These are phyloP conservation scores for Zaprionus lachaisei DNA, from an alignment of 1,140 invertebrate genomes.

Conservation along the genomic window DNA sequence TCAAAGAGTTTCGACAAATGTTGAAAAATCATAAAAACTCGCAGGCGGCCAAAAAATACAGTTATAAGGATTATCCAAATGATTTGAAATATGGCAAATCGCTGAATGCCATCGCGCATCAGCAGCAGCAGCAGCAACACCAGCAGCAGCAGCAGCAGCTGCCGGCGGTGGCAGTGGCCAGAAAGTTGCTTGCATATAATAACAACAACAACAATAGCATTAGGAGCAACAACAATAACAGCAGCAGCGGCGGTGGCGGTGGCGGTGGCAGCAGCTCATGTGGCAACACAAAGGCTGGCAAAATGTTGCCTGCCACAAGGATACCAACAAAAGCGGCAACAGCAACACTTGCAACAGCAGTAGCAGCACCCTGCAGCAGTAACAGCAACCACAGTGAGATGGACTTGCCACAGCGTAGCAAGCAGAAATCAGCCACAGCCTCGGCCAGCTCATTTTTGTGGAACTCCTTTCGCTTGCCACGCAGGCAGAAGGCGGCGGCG, in stretches of 20 bases:
- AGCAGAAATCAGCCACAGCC: constrained; percentile 35
- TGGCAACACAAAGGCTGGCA: constrained; percentile 24
- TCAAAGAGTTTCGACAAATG: constrained; percentile 76
- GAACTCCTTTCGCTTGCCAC: constrained; percentile 81
- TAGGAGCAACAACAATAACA: constrained; percentile 31
- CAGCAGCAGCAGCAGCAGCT: background rate
- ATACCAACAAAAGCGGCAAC: constrained; percentile 60
- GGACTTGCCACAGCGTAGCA: constrained; percentile 40
- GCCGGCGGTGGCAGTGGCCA: constrained; percentile 28
- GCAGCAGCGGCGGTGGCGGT: background rate
- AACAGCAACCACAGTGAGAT: constrained; percentile 11
- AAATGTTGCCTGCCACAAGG: constrained; percentile 53
- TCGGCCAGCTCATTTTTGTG: constrained; percentile 71
- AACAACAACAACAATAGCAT: constrained; percentile 45
- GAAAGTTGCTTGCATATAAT: constrained; percentile 57
- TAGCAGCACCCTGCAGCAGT: constrained; percentile 10
- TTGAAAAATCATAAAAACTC: constrained; percentile 84
- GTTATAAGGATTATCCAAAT: constrained; percentile 71
- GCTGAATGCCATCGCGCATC: constrained; percentile 28
- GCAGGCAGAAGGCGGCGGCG: constrained; percentile 59
- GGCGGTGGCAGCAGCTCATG: background rate
- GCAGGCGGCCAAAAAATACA: constrained; percentile 70
- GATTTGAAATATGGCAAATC: constrained; percentile 74
- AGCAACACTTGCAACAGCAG: constrained; percentile 2
- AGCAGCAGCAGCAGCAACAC: background rate